Conservation (phyloP, 2,888 invertebrate species). For the Sarcophaga carnaria region DNA sequence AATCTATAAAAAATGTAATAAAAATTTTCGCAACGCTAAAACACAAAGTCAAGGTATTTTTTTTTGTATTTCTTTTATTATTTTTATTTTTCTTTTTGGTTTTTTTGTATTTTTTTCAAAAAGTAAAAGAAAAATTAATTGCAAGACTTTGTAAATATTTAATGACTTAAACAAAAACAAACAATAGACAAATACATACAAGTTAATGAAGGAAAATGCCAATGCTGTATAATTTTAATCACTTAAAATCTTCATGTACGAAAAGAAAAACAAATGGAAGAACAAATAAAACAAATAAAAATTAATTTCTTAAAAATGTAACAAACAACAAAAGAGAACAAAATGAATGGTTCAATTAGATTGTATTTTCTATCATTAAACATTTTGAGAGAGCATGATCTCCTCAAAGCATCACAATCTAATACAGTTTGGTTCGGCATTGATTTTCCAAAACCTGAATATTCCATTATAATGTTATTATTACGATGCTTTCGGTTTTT, state of each 20-base stretch:
- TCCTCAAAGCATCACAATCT: too few relatives aligned
- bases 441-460: too few relatives aligned
- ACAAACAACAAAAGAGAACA: too few relatives aligned
- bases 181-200: slow-evolving; percentile 17
- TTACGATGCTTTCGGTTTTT: too few relatives aligned
- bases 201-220: slow-evolving; percentile 5
- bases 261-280: not conserved
- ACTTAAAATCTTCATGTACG: slow-evolving; percentile 23
- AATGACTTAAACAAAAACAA: not conserved
- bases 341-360: too few relatives aligned
- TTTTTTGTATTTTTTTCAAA: not conserved
- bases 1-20: slow-evolving; percentile 4
- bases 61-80: not conserved
- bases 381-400: too few relatives aligned
- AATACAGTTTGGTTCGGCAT: too few relatives aligned
- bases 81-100: slow-evolving; percentile 12
- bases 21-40: not conserved
- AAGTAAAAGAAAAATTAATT: not conserved
- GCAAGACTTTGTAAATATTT: slow-evolving; percentile 12
- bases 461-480: too few relatives aligned
- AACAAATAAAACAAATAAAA: not conserved
- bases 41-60: slow-evolving; percentile 58
- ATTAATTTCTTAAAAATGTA: not conserved
- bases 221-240: slow-evolving; percentile 18
- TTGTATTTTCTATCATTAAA: too few relatives aligned